Percentiles rank a stretch among this genome's conserved stretches.
Conservation (phyloP, 2,888 invertebrate genomes). For the Heteromyza rotundicornis region DNA sequence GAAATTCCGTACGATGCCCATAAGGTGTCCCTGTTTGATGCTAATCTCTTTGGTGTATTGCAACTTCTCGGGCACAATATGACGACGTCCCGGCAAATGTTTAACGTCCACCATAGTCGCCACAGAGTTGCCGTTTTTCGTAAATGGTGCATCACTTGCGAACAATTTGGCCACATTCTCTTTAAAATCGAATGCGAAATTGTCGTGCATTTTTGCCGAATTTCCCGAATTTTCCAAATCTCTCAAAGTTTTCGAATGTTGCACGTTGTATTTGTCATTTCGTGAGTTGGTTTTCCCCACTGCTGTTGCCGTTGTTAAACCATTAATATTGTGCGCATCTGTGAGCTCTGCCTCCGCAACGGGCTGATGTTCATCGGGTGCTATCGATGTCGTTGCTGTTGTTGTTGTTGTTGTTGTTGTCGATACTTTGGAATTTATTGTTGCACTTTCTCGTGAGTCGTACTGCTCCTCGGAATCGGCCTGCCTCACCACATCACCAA, state of each 20-base stretch:
- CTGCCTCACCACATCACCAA: too few relatives aligned
- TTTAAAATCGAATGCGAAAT: constrained; percentile 42
- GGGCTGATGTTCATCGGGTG: too few relatives aligned
- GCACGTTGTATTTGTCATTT: neutral
- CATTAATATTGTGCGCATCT: too few relatives aligned
- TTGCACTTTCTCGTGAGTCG: neutral
- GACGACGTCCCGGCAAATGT: constrained; percentile 48
- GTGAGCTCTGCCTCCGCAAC: too few relatives aligned
- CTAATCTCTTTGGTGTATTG: constrained; percentile 69
- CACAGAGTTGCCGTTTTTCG: neutral
- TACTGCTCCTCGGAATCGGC: too few relatives aligned
- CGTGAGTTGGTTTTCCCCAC: constrained; percentile 12
- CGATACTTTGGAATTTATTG: neutral
- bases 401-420: constrained; percentile 15
- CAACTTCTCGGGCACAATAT: constrained; percentile 55
- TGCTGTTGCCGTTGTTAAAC: constrained; percentile 30
- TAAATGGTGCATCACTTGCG: constrained; percentile 27
- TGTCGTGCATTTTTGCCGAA: constrained; percentile 20
- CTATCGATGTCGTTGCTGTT: constrained; percentile 27
- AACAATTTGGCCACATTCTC: constrained; percentile 40
- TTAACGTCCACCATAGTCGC: neutral
- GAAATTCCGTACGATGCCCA: constrained; percentile 72
- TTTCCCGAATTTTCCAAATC: constrained; percentile 11
- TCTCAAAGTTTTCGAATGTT: constrained; percentile 23
- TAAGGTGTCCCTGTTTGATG: constrained; percentile 72